Base-by-base conservation (phyloP, 2,888 invertebrate species). In the Dorcus parallelipipedus region DNA sequence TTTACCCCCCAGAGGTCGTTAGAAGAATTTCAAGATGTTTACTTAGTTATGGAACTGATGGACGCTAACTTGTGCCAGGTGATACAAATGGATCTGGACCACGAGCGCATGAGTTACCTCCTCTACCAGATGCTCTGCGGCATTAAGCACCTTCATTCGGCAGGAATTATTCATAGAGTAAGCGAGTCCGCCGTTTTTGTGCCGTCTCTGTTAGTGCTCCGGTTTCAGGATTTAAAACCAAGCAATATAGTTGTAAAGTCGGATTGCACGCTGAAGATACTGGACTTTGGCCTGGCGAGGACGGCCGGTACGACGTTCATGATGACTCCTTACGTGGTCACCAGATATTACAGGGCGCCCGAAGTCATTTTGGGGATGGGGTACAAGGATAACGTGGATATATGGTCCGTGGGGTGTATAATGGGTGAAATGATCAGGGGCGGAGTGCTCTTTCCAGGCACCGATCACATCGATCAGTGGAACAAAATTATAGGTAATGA, bases 251-350 rank as follows among this genome's bases (percentile, higher is more conserved):
- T 99, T 71, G 99, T 99, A 69, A 97, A 97, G 82, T 95, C 96
- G 67, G 98, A 99, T 82, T 99, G 99, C 81, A 98, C 98, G 67
- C 84, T 99, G 71, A 99, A 99, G 84, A 99, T 99, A 79, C 84
- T 99, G 74, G 99, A 99, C 83, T 99, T 99, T 79, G 99, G 99
- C 26, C 84, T 99, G 73, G 99, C 99, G 57, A 86, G 99, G 76
- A 97, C 98, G 55, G 97, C 97, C 53, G 97, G 97, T 54, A 97
- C 97, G 68, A 97, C 95, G 61, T 98, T 98, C 80, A 97, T 98
- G 97, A 99, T 99, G 99, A 99, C 99, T 50, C 99, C 99, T 2
- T 99, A 99, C 81, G 99, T 99, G 61, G 99, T 99, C 64, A 99
- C 99, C 57, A 84, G 99, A 69, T 97, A 99, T 82, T 99, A 99